phyloP scores from a whole-genome alignment of 2,113 vertebrate genomes.

The Perca schrenkii region DNA sequence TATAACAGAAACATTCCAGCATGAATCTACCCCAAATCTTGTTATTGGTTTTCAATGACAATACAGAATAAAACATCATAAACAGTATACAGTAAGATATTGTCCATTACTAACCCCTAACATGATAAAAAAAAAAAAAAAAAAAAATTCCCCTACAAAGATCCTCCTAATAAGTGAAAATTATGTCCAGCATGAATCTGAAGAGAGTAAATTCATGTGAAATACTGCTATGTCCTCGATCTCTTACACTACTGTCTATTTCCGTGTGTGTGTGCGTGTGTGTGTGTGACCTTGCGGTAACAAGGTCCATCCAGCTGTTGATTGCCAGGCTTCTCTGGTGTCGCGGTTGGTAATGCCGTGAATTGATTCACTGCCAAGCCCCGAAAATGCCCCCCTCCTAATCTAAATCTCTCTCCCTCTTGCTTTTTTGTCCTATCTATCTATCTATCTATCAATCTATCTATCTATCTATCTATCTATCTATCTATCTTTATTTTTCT shows the following conservation, averaged over 20 bases:
- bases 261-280: conserved; percentile 16
- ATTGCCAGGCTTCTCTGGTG: conserved; percentile 41
- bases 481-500: no score
- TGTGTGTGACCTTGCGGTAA: conserved; percentile 68
- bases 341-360: conserved; percentile 30
- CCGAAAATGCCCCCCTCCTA: conserved; percentile 25
- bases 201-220: conserved; percentile 2
- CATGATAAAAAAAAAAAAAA: no score
- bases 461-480: no score
- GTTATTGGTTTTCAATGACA: no score
- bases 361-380: conserved; percentile 55
- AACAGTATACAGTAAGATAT: no score
- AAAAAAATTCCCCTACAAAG: no score
- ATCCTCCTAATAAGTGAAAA: no score
- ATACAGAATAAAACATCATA: no score
- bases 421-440: not conserved
- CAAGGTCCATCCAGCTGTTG: conserved; percentile 52
- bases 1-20: conserved; percentile 13
- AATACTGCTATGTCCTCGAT: conserved; percentile 9
- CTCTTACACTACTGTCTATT: conserved; percentile 30
- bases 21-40: not conserved
- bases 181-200: not conserved
- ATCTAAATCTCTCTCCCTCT: conserved; percentile 44
- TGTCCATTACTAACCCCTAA: no score
- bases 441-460: no score